Conservation (phyloP, 2,888 invertebrate species). For the Lypha dubia region DNA sequence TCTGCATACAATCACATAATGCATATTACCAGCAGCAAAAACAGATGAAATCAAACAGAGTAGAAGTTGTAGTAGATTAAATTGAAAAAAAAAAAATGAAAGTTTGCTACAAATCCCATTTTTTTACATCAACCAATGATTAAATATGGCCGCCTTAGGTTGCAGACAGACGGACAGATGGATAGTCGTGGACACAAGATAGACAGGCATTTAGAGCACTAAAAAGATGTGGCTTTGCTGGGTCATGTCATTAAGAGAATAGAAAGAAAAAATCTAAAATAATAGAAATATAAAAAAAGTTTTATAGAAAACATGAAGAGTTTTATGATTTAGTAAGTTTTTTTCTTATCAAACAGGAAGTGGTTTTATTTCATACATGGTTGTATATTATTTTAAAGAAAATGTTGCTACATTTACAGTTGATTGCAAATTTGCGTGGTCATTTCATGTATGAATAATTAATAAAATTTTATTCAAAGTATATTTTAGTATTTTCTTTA, state of each 20-base stretch:
- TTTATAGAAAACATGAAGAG: constrained; percentile 21
- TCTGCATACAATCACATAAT: constrained; percentile 44
- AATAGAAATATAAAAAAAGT: constrained; percentile 24
- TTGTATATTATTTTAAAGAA: constrained; percentile 20
- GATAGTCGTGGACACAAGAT: constrained; percentile 13
- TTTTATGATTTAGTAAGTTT: constrained; percentile 31
- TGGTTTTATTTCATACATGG: constrained; percentile 28
- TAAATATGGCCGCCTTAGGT: constrained; percentile 81
- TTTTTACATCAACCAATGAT: constrained; percentile 79
- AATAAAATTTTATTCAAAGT: constrained; percentile 8
- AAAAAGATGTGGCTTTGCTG: constrained; percentile 21
- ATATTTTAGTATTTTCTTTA: neutral
- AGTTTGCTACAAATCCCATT: constrained; percentile 71
- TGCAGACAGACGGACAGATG: constrained; percentile 72
- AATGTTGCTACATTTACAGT: constrained; percentile 23
- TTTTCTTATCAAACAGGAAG: constrained; percentile 44
- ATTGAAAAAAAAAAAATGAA: constrained; percentile 35
- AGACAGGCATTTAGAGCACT: constrained; percentile 44
- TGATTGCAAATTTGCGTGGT: constrained; percentile 65
- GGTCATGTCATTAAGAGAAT: constrained; percentile 61
- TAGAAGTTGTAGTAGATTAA: constrained; percentile 45
- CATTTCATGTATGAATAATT: constrained; percentile 17
- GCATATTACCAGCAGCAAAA: constrained; percentile 47
- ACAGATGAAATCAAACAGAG: constrained; percentile 57
- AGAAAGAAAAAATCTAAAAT: constrained; percentile 26